These are phyloP conservation scores for Neodiprion lecontei DNA, from an alignment of 1,140 invertebrate species.

Conservation along the genomic window DNA sequence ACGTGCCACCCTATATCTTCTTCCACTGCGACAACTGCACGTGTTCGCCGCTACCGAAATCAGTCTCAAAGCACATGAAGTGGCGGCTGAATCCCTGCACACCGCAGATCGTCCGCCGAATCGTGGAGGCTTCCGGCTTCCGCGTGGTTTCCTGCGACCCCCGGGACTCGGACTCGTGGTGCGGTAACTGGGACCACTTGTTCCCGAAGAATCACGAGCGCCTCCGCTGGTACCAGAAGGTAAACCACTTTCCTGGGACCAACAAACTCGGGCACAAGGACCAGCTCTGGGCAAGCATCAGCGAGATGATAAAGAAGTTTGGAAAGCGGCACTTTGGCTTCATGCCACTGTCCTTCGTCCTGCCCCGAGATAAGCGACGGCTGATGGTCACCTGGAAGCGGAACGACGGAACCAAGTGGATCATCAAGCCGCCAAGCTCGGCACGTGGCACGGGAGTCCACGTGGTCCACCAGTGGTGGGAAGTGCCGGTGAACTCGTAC, in stretches of 20 bases:
- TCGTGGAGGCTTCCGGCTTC: conserved; percentile 61
- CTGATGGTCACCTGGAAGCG: conserved; percentile 64
- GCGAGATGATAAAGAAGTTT: conserved; percentile 56
- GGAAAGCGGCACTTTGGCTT: conserved; percentile 61
- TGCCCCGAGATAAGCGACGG: conserved; percentile 66
- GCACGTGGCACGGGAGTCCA: conserved; percentile 77
- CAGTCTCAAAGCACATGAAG: conserved; percentile 58
- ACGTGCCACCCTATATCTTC: conserved; percentile 67
- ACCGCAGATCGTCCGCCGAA: conserved; percentile 62
- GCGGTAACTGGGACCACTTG: not conserved
- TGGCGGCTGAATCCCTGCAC: conserved; percentile 67
- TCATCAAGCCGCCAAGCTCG: conserved; percentile 65
- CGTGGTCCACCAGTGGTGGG: conserved; percentile 71
- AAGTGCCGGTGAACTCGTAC: conserved; percentile 64
- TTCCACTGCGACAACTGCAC: conserved; percentile 59
- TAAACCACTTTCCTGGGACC: conserved; percentile 76
- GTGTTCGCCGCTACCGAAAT: conserved; percentile 50
- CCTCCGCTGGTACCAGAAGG: conserved; percentile 67
- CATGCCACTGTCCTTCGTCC: conserved; percentile 69
- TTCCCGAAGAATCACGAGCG: conserved; percentile 13
- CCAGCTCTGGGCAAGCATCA: conserved; percentile 64
- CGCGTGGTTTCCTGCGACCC: conserved; percentile 44
- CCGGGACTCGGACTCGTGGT: not conserved
- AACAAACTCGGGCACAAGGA: conserved; percentile 76
- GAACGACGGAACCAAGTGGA: conserved; percentile 40